phyloP scores from a whole-genome alignment of 2,797 vertebrate genomes.

The Enteromius fasciolatus region DNA sequence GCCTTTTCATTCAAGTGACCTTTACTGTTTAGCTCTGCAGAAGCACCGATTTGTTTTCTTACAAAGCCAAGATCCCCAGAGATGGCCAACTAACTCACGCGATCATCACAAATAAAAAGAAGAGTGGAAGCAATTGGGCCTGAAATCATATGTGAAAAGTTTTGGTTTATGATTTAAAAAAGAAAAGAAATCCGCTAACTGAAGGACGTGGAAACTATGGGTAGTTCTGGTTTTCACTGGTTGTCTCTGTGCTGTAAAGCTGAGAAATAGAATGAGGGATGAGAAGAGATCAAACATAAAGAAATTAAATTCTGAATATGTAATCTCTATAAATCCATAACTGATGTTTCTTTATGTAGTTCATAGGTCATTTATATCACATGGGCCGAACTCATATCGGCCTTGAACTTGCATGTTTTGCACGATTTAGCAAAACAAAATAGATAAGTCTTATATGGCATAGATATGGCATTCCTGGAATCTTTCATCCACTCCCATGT shows the following conservation, averaged over 20 bases:
- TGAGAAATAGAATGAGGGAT: neutral
- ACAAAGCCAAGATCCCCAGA: neutral
- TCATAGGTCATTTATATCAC: neutral
- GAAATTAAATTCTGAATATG: neutral
- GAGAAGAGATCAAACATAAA: neutral
- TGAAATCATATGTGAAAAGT: neutral
- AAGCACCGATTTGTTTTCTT: neutral
- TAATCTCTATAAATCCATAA: neutral
- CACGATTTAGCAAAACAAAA: neutral
- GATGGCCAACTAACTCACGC: neutral
- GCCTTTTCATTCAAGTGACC: neutral
- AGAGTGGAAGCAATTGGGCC: neutral
- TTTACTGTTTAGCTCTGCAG: neutral
- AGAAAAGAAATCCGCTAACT: neutral
- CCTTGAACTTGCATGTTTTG: neutral
- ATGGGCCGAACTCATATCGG: neutral
- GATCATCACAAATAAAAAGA: neutral
- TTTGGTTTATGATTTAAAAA: neutral
- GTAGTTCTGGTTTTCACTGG: neutral
- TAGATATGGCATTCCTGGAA: neutral
- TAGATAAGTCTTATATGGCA: neutral
- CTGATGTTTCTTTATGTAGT: neutral
- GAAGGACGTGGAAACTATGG: neutral
- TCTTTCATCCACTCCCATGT: neutral
- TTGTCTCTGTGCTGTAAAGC: neutral